phyloP scores from a whole-genome alignment of 2,797 vertebrate genomes.

The Bufotes viridis region DNA sequence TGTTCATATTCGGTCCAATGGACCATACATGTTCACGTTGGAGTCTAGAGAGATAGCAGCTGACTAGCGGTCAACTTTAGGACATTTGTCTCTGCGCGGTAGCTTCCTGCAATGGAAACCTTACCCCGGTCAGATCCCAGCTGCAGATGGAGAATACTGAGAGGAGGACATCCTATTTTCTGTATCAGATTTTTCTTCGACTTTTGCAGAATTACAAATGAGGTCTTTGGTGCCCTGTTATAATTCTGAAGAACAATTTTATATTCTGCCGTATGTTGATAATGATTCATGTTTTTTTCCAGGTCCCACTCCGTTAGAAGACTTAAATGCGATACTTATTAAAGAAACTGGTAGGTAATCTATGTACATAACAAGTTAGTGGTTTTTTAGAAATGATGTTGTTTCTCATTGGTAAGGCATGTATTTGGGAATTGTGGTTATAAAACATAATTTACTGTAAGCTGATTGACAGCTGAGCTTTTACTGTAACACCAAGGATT shows the following conservation, averaged over 20 bases:
- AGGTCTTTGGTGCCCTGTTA: too few relatives aligned
- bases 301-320: slow-evolving; percentile 88
- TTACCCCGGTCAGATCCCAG: neutral
- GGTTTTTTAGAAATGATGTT: neutral
- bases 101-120: neutral
- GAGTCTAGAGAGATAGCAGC: too few relatives aligned
- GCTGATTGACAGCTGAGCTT: too few relatives aligned
- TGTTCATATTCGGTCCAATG: too few relatives aligned
- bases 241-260: neutral
- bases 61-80: too few relatives aligned
- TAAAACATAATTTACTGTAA: neutral
- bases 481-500: too few relatives aligned
- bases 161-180: too few relatives aligned
- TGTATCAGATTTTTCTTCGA: too few relatives aligned
- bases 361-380: neutral
- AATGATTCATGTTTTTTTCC: slow-evolving; percentile 56
- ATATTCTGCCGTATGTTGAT: neutral
- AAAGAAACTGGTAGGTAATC: slow-evolving; percentile 92
- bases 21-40: too few relatives aligned
- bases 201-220: too few relatives aligned
- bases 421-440: neutral
- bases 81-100: neutral
- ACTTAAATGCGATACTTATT: slow-evolving; percentile 87
- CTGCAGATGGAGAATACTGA: neutral
- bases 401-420: too few relatives aligned